These are phyloP conservation scores for Sebastes hopkinsi DNA, from an alignment of 2,797 vertebrate genomes.

Conservation along the genomic window DNA sequence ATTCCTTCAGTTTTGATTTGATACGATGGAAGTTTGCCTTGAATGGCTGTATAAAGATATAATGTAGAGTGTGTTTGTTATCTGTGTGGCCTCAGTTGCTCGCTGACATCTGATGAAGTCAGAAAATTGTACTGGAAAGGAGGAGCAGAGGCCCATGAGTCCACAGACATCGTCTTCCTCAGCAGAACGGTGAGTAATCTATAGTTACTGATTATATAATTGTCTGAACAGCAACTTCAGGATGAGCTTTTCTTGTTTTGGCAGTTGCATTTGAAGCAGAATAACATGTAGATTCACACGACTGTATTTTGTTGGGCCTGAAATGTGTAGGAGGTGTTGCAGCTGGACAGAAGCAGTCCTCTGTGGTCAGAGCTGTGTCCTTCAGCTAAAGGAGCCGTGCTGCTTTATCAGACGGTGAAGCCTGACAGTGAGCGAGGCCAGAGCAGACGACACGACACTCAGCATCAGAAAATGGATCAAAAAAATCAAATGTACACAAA, in stretches of 20 bases:
- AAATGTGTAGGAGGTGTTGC: constrained; percentile 78
- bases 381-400: constrained; percentile 90
- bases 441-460: not conserved
- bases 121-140: constrained; percentile 84
- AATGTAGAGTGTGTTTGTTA: not conserved
- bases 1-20: not conserved
- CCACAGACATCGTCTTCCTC: constrained; percentile 88
- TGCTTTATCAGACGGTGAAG: constrained; percentile 84
- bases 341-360: constrained; percentile 72
- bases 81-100: constrained; percentile 79
- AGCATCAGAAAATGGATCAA: not conserved
- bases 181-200: constrained; percentile 73
- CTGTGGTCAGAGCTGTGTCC: constrained; percentile 91
- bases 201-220: not conserved
- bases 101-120: constrained; percentile 85
- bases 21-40: not conserved
- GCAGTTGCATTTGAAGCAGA: not conserved
- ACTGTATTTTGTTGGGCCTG: not conserved
- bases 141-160: constrained; percentile 90
- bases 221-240: not conserved
- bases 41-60: not conserved
- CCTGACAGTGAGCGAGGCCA: constrained; percentile 49
- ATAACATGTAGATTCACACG: not conserved
- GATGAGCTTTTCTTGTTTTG: not conserved
- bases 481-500: not conserved